Evolutionary conservation across 2,113 vertebrate species (phyloP).

Genomic region (Laticauda colubrina): DNA sequence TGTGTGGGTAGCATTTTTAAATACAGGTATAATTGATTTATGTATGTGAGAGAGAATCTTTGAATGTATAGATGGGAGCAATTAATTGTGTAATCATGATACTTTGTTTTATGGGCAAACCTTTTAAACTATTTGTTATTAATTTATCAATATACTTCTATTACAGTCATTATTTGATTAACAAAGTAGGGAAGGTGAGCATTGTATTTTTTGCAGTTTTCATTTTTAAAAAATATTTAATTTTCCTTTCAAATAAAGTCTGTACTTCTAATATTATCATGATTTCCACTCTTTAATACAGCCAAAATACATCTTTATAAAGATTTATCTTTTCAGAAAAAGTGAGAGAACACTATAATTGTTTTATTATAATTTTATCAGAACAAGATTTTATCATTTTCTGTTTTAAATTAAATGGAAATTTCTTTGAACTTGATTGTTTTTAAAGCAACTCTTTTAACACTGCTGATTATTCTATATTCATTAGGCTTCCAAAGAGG

Average conservation of each 20-base stretch:
- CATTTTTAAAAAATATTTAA: background rate
- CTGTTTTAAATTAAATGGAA: constrained; percentile 11
- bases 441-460: constrained; percentile 43
- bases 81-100: background rate
- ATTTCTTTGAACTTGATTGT: constrained; percentile 45
- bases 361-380: constrained; percentile 33
- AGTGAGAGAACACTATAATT: background rate
- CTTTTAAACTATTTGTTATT: background rate
- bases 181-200: background rate
- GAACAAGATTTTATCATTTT: constrained; percentile 21
- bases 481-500: constrained; percentile 35
- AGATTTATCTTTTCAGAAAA: background rate
- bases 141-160: background rate
- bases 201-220: background rate
- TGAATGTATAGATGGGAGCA: background rate
- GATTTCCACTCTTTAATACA: background rate
- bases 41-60: background rate
- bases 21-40: background rate
- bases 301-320: background rate
- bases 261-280: background rate
- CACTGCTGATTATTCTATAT: background rate
- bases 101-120: background rate
- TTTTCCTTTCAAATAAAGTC: background rate
- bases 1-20: background rate
- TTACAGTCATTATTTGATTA: background rate